phyloP scores from a whole-genome alignment of 2,797 vertebrate genomes.

The Cichlasoma orientale region DNA sequence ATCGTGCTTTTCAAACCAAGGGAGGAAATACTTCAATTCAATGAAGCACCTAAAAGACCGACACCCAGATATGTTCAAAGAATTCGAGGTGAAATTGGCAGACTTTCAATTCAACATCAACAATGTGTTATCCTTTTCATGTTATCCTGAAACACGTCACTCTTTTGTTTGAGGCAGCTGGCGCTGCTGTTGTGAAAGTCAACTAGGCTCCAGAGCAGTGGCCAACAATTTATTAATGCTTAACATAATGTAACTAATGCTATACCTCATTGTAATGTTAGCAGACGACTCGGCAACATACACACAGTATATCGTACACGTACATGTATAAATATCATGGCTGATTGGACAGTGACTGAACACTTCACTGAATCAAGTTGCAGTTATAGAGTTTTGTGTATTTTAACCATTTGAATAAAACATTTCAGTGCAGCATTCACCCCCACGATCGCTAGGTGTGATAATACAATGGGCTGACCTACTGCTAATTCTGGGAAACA shows the following conservation, averaged over 20 bases:
- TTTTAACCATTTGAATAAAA: constrained; percentile 25
- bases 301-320: neutral
- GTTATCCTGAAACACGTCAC: neutral
- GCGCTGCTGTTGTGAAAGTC: neutral
- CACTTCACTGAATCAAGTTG: neutral
- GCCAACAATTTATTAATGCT: neutral
- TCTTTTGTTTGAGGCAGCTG: neutral
- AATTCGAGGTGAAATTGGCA: neutral
- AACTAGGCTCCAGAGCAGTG: neutral
- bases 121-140: neutral
- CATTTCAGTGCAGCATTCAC: constrained; percentile 20
- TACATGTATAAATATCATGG: neutral
- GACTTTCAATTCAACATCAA: neutral
- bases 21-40: neutral
- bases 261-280: neutral
- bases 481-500: constrained; percentile 49
- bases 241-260: neutral
- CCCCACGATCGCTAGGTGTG: constrained; percentile 26
- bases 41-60: neutral
- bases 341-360: neutral
- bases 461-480: constrained; percentile 37
- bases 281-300: no score
- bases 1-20: neutral
- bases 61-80: neutral
- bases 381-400: neutral